Percentiles rank a stretch among this genome's conserved stretches.
These are phyloP conservation scores for Litoditis marina DNA, from an alignment of 2,888 invertebrate genomes.

Conservation along the genomic window DNA sequence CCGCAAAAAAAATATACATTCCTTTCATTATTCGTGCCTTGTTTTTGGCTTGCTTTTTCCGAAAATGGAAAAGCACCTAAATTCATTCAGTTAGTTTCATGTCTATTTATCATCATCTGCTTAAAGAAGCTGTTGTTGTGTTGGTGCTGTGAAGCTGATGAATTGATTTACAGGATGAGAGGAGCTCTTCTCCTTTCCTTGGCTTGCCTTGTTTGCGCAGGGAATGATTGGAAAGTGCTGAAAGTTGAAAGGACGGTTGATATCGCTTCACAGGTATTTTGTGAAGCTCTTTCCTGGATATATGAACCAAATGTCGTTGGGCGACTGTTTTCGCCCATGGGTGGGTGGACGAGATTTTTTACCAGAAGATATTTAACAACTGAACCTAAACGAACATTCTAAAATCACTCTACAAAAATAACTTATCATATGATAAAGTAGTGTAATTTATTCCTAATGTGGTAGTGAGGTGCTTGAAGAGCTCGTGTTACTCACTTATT, in stretches of 20 bases:
- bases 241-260: constrained; percentile 52
- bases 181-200: constrained; percentile 22
- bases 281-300: too few relatives aligned
- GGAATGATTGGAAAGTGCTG: constrained; percentile 28
- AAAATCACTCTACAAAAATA: not conserved
- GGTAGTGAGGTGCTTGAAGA: not conserved
- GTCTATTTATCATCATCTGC: too few relatives aligned
- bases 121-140: too few relatives aligned
- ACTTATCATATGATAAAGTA: too few relatives aligned
- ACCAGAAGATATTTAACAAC: not conserved
- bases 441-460: too few relatives aligned
- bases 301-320: not conserved
- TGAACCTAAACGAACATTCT: not conserved
- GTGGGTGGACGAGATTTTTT: not conserved
- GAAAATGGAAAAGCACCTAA: too few relatives aligned
- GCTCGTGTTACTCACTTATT: not conserved
- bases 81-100: too few relatives aligned
- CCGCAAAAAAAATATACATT: too few relatives aligned
- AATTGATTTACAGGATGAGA: too few relatives aligned
- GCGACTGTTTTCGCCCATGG: not conserved
- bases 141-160: too few relatives aligned
- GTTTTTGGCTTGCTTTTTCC: too few relatives aligned
- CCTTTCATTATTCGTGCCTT: too few relatives aligned
- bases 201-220: constrained; percentile 19
- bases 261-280: constrained; percentile 53